Base-by-base conservation (phyloP, 1,140 invertebrate species). In the Pseudomyrmex cubaensis region DNA sequence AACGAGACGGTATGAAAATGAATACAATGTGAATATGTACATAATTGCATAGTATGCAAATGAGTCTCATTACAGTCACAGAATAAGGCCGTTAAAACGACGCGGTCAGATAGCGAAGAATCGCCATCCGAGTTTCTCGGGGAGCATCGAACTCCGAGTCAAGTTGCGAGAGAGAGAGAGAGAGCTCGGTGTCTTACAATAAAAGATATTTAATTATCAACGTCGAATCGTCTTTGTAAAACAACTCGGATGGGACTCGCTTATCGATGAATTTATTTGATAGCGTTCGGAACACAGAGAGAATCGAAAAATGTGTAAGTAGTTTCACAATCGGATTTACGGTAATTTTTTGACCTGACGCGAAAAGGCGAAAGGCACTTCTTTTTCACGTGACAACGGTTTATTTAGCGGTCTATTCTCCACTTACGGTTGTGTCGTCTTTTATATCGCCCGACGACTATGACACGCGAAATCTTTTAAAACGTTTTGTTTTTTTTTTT, bases 121-220 rank as follows among this genome's bases (percentile, higher is more conserved):
- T 48, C n/a, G 74, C 54, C 44, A 77, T 57, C 15, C n/a, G 46
- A 22, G 20, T 20, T 67, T 48, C 46, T 8, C 63, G 56, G 57
- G 0, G 77, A 74, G 63, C 84, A 83, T 86, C 57, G 84, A 83
- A 85, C 64, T 57, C 59, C 8, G 5, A 57, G 22, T 56, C n/a
- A 35, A 64, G 12, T 54, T 67, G 54, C 25, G 73, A 67, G 35
- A 44, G n/a, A 9, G 57, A 56, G 3, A 35, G 35, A 35, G 5
- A 35, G 35, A 35, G n/a, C n/a, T n/a, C n/a, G n/a, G 35, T 20
- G 35, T 35, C 35, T 35, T 35, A 48, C 46, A 3, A 17, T 9
- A 15, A 12, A 52, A n/a, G 44, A 50, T 67, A 57, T 82, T 74
- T 50, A 63, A 13, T 86, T 86, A 86, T 86, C 85, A 70, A 9